These are phyloP conservation scores for Phasianus colchicus DNA, from an alignment of 2,113 vertebrate species.

Conservation along the genomic window DNA sequence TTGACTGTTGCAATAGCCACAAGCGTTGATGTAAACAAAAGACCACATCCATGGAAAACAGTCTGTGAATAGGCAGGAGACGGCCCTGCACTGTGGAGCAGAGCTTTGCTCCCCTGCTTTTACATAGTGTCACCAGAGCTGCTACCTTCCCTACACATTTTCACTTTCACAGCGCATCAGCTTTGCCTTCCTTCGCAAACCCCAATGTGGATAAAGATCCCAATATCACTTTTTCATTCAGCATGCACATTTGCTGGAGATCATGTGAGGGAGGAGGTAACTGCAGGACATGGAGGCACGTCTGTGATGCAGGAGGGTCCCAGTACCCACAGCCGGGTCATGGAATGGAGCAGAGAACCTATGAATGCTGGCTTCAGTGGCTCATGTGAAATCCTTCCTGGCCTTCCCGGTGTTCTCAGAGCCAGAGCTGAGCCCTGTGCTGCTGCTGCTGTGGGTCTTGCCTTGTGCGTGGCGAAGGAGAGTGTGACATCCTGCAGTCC, in stretches of 20 bases:
- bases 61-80: neutral
- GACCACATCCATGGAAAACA: conserved; percentile 1
- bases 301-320: neutral
- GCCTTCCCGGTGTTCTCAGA: neutral
- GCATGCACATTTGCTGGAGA: neutral
- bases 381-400: neutral
- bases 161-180: neutral
- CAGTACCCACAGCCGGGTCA: fast-evolving
- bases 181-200: neutral
- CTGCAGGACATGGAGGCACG: neutral
- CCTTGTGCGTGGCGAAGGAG: neutral
- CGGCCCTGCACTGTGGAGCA: neutral
- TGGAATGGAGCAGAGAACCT: neutral
- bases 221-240: neutral
- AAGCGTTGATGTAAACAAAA: neutral
- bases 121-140: neutral
- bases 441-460: neutral
- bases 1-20: neutral
- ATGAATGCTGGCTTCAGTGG: neutral
- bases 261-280: neutral
- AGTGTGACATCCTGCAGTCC: neutral
- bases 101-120: neutral
- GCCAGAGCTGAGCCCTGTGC: neutral
- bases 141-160: fast-evolving
- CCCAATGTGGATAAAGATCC: neutral